phyloP scores from a whole-genome alignment of 2,888 invertebrate genomes.

The Melieria omissa region DNA sequence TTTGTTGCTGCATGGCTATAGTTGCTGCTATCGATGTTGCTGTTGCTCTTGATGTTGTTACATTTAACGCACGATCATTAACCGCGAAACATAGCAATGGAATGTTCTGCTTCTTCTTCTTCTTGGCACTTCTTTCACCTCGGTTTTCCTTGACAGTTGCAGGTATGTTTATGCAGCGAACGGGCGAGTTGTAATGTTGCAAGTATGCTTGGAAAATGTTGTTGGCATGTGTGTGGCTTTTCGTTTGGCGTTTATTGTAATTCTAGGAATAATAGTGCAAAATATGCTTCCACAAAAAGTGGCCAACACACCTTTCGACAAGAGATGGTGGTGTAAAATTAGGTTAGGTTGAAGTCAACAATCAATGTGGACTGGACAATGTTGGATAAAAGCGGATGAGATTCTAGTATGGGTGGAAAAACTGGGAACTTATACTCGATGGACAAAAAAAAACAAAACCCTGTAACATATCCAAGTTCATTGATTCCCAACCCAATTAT shows the following conservation, averaged over 20 bases:
- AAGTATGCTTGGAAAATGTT: not conserved
- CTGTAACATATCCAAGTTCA: too few relatives aligned
- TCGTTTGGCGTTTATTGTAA: not conserved
- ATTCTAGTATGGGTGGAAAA: too few relatives aligned
- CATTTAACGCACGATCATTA: conserved; percentile 63
- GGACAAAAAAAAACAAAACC: too few relatives aligned
- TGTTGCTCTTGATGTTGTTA: conserved; percentile 49
- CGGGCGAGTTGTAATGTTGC: not conserved
- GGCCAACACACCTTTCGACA: not conserved
- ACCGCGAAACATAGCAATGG: conserved; percentile 61
- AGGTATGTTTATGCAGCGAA: not conserved
- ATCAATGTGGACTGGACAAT: too few relatives aligned
- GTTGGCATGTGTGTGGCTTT: not conserved
- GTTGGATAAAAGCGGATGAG: too few relatives aligned
- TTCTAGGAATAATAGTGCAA: conserved; percentile 16
- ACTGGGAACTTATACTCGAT: too few relatives aligned
- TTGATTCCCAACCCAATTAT: too few relatives aligned
- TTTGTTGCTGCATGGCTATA: not conserved
- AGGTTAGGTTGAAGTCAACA: too few relatives aligned
- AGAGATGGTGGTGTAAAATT: too few relatives aligned
- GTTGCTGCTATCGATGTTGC: conserved; percentile 32
- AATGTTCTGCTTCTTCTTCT: conserved; percentile 41
- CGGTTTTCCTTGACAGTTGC: not conserved
- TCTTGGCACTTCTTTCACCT: not conserved
- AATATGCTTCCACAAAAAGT: not conserved